A percentile compares a stretch with the other conserved stretches of the same genome.
Conservation (phyloP, 2,113 vertebrate species). For the Pterocles burchelli region DNA sequence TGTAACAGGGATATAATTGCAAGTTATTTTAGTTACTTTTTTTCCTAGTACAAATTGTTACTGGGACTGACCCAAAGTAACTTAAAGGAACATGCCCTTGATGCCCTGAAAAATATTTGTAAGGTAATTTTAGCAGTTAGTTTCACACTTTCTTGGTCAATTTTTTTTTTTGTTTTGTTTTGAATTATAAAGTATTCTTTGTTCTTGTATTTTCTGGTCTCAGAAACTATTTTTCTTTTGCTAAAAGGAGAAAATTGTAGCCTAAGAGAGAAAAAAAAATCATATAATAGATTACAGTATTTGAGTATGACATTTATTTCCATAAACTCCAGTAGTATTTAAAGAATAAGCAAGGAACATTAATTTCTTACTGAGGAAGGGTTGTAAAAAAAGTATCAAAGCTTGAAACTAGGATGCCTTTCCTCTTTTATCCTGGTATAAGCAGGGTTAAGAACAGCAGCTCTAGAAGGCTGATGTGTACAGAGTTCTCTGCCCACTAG, state of each 20-base stretch:
- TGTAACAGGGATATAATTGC: neutral
- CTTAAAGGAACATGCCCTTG: neutral
- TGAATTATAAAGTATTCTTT: neutral
- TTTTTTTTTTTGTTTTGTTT: neutral
- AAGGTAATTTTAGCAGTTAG: neutral
- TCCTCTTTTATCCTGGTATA: neutral
- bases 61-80: neutral
- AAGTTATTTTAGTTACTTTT: conserved; percentile 4
- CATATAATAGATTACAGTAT: neutral
- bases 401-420: neutral
- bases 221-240: neutral
- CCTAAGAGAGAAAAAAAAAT: neutral
- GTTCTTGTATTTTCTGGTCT: neutral
- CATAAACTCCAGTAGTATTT: neutral
- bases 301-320: neutral
- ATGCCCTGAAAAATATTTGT: neutral
- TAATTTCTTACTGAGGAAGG: neutral
- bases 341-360: neutral
- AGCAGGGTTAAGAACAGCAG: neutral
- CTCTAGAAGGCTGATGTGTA: neutral
- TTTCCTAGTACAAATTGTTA: neutral
- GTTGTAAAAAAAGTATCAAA: neutral
- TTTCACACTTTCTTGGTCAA: neutral
- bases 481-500: neutral
- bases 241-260: neutral